Conservation (phyloP, 2,113 vertebrate genomes). For the Eupsittula cactorum region DNA sequence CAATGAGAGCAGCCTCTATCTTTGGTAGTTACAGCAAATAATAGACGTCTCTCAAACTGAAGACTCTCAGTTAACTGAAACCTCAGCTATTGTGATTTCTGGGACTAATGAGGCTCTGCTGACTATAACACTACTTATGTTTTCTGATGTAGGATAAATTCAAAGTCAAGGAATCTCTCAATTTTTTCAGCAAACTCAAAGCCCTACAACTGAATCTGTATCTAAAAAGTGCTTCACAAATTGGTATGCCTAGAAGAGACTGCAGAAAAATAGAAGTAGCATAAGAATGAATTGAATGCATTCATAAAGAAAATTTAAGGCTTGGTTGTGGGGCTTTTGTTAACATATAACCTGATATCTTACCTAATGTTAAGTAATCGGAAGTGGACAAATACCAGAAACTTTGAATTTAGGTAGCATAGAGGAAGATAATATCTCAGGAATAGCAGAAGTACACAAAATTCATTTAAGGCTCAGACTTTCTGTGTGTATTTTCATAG, state of each 20-base stretch:
- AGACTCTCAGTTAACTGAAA: slow-evolving; percentile 44
- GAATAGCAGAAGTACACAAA: background rate
- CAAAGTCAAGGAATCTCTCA: slow-evolving; percentile 23
- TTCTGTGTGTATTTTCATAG: background rate
- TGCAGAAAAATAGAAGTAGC: background rate
- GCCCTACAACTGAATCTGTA: background rate
- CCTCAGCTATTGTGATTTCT: slow-evolving; percentile 44
- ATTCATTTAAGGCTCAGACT: background rate
- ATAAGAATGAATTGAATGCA: background rate
- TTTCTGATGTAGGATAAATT: slow-evolving; percentile 48
- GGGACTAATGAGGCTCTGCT: slow-evolving; percentile 49
- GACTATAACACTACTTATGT: slow-evolving; percentile 13
- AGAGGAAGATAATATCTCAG: background rate
- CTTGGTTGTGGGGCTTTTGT: background rate
- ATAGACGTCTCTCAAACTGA: slow-evolving; percentile 40
- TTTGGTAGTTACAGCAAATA: background rate
- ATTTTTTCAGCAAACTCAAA: background rate
- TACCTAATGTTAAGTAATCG: background rate
- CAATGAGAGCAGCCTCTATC: background rate
- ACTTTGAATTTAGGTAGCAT: background rate
- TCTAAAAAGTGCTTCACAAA: slow-evolving; percentile 5
- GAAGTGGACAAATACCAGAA: background rate
- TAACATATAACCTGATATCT: background rate
- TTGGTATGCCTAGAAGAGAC: background rate
- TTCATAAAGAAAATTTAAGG: background rate